Percentiles rank a stretch among this genome's conserved stretches.
These are phyloP conservation scores for Neopelma chrysocephalum DNA, from an alignment of 2,797 vertebrate genomes.

Conservation along the genomic window DNA sequence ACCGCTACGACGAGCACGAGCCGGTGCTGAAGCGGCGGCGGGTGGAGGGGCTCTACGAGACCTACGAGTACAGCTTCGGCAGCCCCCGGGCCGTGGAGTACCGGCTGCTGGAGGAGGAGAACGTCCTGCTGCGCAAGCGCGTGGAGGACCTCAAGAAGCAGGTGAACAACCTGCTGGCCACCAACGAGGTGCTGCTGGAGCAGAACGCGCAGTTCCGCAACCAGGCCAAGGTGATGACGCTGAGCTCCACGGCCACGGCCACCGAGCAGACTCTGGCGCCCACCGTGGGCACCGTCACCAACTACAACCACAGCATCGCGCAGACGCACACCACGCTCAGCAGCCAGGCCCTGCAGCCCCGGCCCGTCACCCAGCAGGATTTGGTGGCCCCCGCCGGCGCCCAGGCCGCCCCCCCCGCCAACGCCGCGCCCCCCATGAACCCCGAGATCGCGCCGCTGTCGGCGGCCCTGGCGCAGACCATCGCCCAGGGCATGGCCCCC, in stretches of 20 bases:
- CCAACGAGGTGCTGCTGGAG: conserved; percentile 97
- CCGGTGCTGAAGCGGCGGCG: conserved; percentile 89
- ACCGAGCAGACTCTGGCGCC: conserved; percentile 89
- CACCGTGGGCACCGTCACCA: conserved; percentile 89
- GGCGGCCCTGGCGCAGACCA: conserved; percentile 93
- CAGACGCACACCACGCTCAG: conserved; percentile 98
- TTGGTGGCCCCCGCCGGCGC: conserved; percentile 86
- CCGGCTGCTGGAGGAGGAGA: conserved; percentile 94
- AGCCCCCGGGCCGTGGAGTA: conserved; percentile 86
- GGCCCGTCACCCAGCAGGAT: conserved; percentile 91
- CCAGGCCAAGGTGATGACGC: conserved; percentile 94
- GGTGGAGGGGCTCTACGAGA: conserved; percentile 87
- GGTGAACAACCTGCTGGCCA: conserved; percentile 93
- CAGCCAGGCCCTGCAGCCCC: conserved; percentile 91
- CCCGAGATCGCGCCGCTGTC: conserved; percentile 93
- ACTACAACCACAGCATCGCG: conserved; percentile 96
- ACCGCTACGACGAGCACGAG: conserved; percentile 86
- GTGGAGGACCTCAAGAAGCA: conserved; percentile 97
- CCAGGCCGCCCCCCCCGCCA: conserved; percentile 83
- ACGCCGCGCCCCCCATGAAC: conserved; percentile 88
- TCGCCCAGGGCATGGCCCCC: conserved; percentile 91
- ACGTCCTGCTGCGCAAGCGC: conserved; percentile 88
- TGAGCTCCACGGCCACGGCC: conserved; percentile 88
- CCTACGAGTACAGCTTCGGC: conserved; percentile 80
- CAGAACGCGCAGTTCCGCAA: conserved; percentile 97